Evolutionary conservation across 2,797 vertebrate genomes (phyloP), one percentile per base, ranked within the genome.

Genomic region (Sebastes hubbsi): DNA sequence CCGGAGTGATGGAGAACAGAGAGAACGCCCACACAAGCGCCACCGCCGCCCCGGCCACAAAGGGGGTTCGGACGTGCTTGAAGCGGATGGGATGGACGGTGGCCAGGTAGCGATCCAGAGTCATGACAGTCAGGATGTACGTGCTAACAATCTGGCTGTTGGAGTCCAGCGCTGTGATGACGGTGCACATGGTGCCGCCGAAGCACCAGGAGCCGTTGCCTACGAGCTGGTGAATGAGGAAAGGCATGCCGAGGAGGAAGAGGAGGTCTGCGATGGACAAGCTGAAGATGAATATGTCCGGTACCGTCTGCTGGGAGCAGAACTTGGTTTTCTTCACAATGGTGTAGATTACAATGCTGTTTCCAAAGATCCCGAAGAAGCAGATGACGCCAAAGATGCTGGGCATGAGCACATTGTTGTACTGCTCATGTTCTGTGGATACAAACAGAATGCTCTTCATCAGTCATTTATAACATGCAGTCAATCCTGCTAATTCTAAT

Each of bases 141-240:
- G 96, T 97, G 86, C 96, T 96, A 62, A 96, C 96, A 9, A 94
- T 95, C 90, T 97, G 96, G 87, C 96, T 97, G 94, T 96, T 95
- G 18, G 95, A 96, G 72, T 96, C 96, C 6, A 97, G 87, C 0
- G 95, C 94, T 0, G 96, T 96, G 90, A 97, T 96, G 81, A 96
- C 92, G 1, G 96, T 97, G 87, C 96, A 97, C 58, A 96, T 89
- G 10, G 95, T 90, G 70, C 90, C 92, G 10, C 96, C 96, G 3
- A 97, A 97, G 81, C 95, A 95, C 96, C 96, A 97, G 0, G 95
- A 96, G 29, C 96, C 96, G 0, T 96, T 94, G 18, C 96, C 96
- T 42, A 97, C 82, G 18, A 97, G 96, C 87, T 97, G 96, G 84
- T 97, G 96, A 77, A 97, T 96, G 77, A 97, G 96, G 66, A 96